Evolutionary conservation across 2,888 invertebrate species (phyloP).

Genomic region (Tetragonisca angustula): DNA sequence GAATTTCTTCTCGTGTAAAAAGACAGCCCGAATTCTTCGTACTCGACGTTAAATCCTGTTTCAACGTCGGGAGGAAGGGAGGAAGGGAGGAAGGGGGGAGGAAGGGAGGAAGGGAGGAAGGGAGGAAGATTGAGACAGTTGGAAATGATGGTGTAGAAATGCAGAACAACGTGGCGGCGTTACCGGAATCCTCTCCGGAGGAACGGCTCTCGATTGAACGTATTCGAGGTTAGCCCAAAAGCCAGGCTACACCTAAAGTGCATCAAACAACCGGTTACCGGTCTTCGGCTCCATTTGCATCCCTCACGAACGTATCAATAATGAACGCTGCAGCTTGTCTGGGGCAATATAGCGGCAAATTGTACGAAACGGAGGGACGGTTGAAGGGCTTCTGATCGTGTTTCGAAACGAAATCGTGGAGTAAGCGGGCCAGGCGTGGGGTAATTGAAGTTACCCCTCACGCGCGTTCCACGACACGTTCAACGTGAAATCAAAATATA

Average conservation of each 20-base stretch:
- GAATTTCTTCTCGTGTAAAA: not conserved
- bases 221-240: constrained; percentile 23
- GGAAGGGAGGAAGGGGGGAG: too few relatives aligned
- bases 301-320: constrained; percentile 25
- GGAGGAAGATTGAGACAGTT: not conserved
- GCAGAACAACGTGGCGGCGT: not conserved
- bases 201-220: not conserved
- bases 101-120: not conserved
- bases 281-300: constrained; percentile 21
- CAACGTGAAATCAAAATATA: constrained; percentile 24
- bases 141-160: not conserved
- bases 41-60: not conserved
- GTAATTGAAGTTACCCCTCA: constrained; percentile 7
- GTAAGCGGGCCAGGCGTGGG: too few relatives aligned
- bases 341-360: not conserved
- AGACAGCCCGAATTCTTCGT: not conserved
- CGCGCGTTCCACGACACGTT: not conserved
- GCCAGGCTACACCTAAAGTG: constrained; percentile 14
- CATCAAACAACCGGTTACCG: constrained; percentile 17
- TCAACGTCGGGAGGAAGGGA: not conserved
- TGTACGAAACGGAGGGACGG: not conserved
- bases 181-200: not conserved
- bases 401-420: constrained; percentile 1
- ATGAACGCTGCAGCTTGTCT: constrained; percentile 23
- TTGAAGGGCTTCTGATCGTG: constrained; percentile 14